These are phyloP conservation scores for Hemitrygon akajei DNA, from an alignment of 2,797 vertebrate genomes.

Conservation along the genomic window DNA sequence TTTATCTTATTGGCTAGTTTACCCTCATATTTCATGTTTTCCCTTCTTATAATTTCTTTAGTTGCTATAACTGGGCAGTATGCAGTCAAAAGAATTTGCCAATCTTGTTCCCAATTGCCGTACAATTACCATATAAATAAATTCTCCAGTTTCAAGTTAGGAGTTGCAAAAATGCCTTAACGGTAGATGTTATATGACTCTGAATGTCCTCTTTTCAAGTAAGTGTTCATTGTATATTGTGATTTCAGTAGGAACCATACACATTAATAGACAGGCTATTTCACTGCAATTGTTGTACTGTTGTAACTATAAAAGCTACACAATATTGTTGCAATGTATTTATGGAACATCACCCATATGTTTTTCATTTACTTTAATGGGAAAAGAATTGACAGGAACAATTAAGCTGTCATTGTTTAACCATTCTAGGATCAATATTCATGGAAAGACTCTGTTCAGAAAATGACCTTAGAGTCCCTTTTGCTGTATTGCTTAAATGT, in stretches of 20 bases:
- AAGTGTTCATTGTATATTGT: background rate
- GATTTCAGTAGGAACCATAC: background rate
- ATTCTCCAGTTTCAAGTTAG: background rate
- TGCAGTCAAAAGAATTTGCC: background rate
- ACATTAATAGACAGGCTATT: background rate
- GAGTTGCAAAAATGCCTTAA: background rate
- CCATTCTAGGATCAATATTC: conserved; percentile 4
- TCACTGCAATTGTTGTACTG: background rate
- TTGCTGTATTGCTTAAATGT: background rate
- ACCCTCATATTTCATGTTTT: no score
- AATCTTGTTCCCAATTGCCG: background rate
- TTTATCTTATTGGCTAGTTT: background rate
- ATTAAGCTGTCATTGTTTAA: conserved; percentile 10
- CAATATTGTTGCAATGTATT: background rate
- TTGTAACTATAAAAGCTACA: background rate
- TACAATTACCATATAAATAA: background rate
- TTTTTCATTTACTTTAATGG: conserved; percentile 11
- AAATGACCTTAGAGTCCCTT: background rate
- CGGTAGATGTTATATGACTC: background rate
- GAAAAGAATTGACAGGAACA: background rate
- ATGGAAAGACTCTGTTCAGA: background rate
- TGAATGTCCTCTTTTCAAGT: background rate
- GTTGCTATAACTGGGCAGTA: background rate
- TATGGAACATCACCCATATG: background rate
- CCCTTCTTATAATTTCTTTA: no score